These are phyloP conservation scores for Drosophila truncata DNA, from an alignment of 1,140 invertebrate species.

Conservation along the genomic window DNA sequence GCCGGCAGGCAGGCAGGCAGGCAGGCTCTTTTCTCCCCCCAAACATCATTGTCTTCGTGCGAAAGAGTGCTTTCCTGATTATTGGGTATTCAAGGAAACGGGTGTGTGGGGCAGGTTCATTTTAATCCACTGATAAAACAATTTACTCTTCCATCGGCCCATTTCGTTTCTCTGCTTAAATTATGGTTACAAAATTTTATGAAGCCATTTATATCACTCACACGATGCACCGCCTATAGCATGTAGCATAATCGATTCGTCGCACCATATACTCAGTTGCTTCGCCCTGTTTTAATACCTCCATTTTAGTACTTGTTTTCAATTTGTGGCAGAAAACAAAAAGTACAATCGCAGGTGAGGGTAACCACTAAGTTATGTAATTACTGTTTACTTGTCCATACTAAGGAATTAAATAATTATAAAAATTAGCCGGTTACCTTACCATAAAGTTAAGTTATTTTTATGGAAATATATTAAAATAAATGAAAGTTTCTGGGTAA, in stretches of 20 bases:
- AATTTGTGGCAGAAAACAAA: slow-evolving; percentile 52
- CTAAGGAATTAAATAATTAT: slow-evolving; percentile 67
- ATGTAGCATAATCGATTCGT: slow-evolving; percentile 63
- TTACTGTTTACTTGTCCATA: slow-evolving; percentile 46
- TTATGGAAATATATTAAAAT: slow-evolving; percentile 13
- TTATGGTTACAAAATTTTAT: slow-evolving; percentile 83
- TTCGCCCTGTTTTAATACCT: slow-evolving; percentile 26
- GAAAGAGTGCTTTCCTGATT: slow-evolving; percentile 33
- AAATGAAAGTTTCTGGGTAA: neutral
- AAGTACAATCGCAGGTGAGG: slow-evolving; percentile 18
- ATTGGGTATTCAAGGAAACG: slow-evolving; percentile 30
- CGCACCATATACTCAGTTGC: slow-evolving; percentile 22
- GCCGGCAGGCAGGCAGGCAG: slow-evolving; percentile 42
- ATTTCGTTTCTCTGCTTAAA: slow-evolving; percentile 36
- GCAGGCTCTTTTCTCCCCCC: slow-evolving; percentile 32
- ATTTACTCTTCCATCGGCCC: slow-evolving; percentile 56
- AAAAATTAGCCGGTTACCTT: slow-evolving; percentile 46
- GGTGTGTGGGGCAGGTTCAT: slow-evolving; percentile 5
- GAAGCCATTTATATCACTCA: slow-evolving; percentile 83
- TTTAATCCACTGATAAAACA: slow-evolving; percentile 76
- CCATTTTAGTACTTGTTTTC: slow-evolving; percentile 67
- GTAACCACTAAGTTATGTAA: slow-evolving; percentile 39
- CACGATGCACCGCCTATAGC: slow-evolving; percentile 40
- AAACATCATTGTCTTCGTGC: slow-evolving; percentile 26
- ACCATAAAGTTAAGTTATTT: slow-evolving; percentile 51